Base-by-base conservation (phyloP, 2,113 vertebrate genomes). In the Paramisgurnus dabryanus region DNA sequence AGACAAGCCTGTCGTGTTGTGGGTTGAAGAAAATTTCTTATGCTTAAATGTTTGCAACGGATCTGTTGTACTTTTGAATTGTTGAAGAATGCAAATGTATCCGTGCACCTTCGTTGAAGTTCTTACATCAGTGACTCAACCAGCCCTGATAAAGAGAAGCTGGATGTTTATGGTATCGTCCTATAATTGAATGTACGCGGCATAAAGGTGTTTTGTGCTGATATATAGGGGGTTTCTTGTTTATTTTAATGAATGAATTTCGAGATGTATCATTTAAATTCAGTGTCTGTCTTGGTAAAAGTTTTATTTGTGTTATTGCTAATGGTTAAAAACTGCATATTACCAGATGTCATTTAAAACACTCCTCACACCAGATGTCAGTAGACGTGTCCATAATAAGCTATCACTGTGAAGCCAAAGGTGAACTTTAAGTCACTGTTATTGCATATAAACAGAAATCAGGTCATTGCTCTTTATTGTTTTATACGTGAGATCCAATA, bases 381-480 rank as follows among this genome's bases (percentile, higher is more conserved):
- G 39, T 64, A 18, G 60, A 76, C 34, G 27, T 43, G 47, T 82
- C 50, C 40, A 64, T 73, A 27, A 58, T 76, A 78, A 65, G 13
- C 72, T 60, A 74, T 87, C 89, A 91, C 89, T 92, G 91, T 92
- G 89, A 91, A 78, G 86, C 83, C 83, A 84, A 79, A 89, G 83
- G 70, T 81, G 55, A 81, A 84, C 71, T 67, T 72, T 67, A 63
- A 71, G 73, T 77, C 84, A 49, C 77, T 67, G 15, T n/a, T 66
- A 67, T 17, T 55, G 22, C 76, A 76, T 40, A 70, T 11, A 45
- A 7, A 71, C 58, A 50, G 50, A 77, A 71, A 71, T 80, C 78
- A 80, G 78, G 73, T 76, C 49, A 34, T 72, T 72, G 69, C 39
- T 72, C 17, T 57, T 58, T 17, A 58, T 18, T 34, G 41, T 50